Conservation (phyloP, 2,113 vertebrate genomes). For the Benitochromis conjunctus region DNA sequence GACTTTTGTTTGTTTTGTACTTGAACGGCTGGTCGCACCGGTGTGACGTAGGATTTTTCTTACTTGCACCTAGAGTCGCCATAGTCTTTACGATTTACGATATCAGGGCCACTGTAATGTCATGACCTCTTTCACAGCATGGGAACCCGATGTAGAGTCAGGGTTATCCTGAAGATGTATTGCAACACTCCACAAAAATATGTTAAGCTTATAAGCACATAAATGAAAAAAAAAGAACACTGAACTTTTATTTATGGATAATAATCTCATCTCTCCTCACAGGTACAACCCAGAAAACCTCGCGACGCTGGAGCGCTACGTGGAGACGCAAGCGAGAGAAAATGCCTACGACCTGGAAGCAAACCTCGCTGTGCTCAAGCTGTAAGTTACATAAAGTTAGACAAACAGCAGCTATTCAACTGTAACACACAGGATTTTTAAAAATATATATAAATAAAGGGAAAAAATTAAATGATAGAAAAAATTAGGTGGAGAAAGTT, state of each 20-base stretch:
- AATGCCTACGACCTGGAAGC: conserved; percentile 91
- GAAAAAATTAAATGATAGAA: accelerated
- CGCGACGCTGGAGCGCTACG: conserved; percentile 85
- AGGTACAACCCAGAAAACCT: conserved; percentile 94
- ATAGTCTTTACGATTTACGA: neutral
- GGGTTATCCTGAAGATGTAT: neutral
- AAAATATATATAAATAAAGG: neutral
- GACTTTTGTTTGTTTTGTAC: no score
- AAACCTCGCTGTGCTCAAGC: conserved; percentile 88
- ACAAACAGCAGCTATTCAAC: neutral
- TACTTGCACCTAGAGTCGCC: no score
- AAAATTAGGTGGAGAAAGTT: neutral
- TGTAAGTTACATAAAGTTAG: conserved; percentile 72
- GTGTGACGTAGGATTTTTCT: no score
- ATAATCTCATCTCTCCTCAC: neutral
- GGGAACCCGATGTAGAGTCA: neutral
- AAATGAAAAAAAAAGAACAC: neutral
- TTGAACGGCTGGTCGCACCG: no score
- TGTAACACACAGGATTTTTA: accelerated
- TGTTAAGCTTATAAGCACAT: neutral
- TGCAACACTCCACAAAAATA: neutral
- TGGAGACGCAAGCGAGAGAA: conserved; percentile 88
- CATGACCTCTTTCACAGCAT: neutral
- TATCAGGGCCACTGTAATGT: neutral
- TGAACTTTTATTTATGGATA: neutral